phyloP scores from a whole-genome alignment of 2,113 vertebrate genomes.

The Catagonus wagneri region DNA sequence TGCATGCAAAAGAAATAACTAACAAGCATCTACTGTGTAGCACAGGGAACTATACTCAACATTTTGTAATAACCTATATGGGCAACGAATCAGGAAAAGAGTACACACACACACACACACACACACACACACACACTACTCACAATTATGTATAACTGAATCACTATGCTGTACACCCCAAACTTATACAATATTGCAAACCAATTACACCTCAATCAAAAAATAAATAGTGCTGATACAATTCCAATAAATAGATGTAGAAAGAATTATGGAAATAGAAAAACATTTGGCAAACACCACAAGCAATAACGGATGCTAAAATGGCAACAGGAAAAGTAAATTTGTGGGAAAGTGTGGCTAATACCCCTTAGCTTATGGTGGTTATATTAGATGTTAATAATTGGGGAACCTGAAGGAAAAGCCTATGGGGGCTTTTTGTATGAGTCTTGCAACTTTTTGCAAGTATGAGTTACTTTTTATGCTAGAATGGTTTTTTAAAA shows the following conservation, averaged over 20 bases:
- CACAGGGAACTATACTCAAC: too few relatives aligned
- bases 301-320: neutral
- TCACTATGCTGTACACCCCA: too few relatives aligned
- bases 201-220: too few relatives aligned
- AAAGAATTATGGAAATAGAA: constrained; percentile 37
- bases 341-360: neutral
- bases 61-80: too few relatives aligned
- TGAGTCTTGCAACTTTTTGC: neutral
- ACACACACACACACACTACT: too few relatives aligned
- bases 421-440: neutral
- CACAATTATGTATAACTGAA: too few relatives aligned
- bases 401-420: neutral
- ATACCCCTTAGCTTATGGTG: neutral
- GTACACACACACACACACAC: too few relatives aligned
- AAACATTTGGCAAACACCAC: neutral
- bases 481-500: neutral
- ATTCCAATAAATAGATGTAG: neutral
- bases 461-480: constrained; percentile 14
- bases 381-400: neutral
- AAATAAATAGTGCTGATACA: neutral
- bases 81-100: too few relatives aligned
- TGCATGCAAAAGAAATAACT: too few relatives aligned
- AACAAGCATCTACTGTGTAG: too few relatives aligned
- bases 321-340: neutral
- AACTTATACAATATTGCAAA: too few relatives aligned